Conservation (phyloP, 2,113 vertebrate genomes). For the Antigone vipio region DNA sequence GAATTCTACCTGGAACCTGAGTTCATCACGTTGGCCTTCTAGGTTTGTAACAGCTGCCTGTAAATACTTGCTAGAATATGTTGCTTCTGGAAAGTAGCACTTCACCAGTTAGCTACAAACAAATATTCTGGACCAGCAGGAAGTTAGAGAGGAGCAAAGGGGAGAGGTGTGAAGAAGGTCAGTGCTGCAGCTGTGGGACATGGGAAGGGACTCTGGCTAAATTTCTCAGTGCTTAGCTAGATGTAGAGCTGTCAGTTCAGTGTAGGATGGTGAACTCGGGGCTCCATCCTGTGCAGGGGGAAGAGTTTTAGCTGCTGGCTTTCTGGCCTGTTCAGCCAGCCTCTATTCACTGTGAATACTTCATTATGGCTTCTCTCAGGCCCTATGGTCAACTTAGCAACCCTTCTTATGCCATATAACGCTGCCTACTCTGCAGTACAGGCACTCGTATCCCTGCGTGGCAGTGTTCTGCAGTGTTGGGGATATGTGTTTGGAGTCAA, state of each 20-base stretch:
- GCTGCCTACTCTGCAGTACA: neutral
- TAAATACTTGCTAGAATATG: neutral
- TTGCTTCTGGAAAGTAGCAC: neutral
- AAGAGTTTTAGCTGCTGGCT: neutral
- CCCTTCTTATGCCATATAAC: fast-evolving
- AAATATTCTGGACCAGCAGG: neutral
- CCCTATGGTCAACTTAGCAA: fast-evolving
- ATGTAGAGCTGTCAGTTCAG: neutral
- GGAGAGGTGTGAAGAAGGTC: slow-evolving; percentile 1
- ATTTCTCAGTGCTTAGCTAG: neutral
- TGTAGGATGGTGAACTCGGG: neutral
- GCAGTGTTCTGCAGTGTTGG: fast-evolving
- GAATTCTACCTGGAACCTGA: neutral
- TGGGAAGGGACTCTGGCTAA: neutral
- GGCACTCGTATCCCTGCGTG: neutral
- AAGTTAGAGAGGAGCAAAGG: neutral
- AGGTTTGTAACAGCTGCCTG: neutral
- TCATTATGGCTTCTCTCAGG: neutral
- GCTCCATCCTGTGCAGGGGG: neutral
- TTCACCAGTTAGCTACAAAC: neutral
- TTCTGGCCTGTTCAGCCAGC: neutral
- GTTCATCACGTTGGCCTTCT: neutral
- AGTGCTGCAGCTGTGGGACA: neutral
- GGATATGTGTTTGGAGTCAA: fast-evolving
- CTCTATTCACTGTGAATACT: fast-evolving